Conservation (phyloP, 2,888 invertebrate species). For the Drosophila leonis region DNA sequence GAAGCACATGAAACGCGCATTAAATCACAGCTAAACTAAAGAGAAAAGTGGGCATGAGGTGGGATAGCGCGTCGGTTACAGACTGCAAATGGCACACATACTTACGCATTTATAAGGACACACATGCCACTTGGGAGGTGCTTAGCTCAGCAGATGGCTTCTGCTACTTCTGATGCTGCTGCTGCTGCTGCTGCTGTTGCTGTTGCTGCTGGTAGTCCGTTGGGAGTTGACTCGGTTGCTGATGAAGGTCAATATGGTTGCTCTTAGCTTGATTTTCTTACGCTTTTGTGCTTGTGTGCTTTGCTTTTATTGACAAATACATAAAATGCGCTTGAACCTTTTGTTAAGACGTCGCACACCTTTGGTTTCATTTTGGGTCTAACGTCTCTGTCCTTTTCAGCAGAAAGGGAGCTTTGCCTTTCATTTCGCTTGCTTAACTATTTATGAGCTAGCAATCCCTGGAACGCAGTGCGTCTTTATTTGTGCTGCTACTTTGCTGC, state of each 20-base stretch:
- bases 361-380: conserved; percentile 48
- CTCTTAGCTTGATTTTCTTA: conserved; percentile 78
- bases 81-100: conserved; percentile 35
- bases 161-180: not conserved
- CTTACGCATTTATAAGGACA: conserved; percentile 34
- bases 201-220: conserved; percentile 26
- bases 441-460: conserved; percentile 77
- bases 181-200: conserved; percentile 2
- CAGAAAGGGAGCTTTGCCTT: conserved; percentile 43
- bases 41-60: no score
- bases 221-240: conserved; percentile 50
- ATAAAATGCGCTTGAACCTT: conserved; percentile 76
- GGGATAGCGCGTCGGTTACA: not conserved
- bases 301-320: conserved; percentile 72
- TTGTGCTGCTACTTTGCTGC: conserved; percentile 79
- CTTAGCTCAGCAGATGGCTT: conserved; percentile 53
- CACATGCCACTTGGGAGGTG: conserved; percentile 28
- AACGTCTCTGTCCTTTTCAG: conserved; percentile 42
- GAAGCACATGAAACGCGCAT: conserved; percentile 63
- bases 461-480: conserved; percentile 77
- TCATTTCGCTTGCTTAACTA: conserved; percentile 77
- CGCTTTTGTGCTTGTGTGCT: conserved; percentile 42
- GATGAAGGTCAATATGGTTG: conserved; percentile 78
- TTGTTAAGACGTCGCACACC: conserved; percentile 69
- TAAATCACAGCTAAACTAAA: conserved; percentile 61